Percentiles rank a stretch among this genome's conserved stretches.
phyloP scores from a whole-genome alignment of 2,888 invertebrate genomes.

The Drosophila demipolita region DNA sequence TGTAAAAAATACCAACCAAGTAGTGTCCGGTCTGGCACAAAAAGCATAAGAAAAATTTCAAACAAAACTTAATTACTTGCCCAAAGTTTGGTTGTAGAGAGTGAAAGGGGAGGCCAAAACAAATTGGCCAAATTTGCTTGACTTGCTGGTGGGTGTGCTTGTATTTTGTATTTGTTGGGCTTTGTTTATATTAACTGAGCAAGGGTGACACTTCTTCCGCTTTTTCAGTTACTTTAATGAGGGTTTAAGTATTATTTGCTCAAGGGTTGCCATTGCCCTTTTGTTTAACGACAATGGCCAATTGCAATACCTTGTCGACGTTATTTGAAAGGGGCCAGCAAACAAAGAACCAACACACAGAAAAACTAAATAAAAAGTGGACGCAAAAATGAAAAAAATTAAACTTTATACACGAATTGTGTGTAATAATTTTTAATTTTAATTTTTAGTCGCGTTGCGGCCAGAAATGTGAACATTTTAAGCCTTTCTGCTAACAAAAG shows the following conservation, averaged over 20 bases:
- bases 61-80: slow-evolving; percentile 77
- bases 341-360: slow-evolving; percentile 24
- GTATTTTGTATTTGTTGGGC: slow-evolving; percentile 64
- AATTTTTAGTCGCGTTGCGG: slow-evolving; percentile 70
- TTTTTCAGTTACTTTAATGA: slow-evolving; percentile 72
- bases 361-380: slow-evolving; percentile 19
- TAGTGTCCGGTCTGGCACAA: slow-evolving; percentile 68
- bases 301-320: slow-evolving; percentile 59
- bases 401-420: slow-evolving; percentile 55
- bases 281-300: slow-evolving; percentile 62
- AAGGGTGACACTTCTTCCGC: slow-evolving; percentile 69
- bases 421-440: slow-evolving; percentile 78
- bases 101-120: slow-evolving; percentile 33
- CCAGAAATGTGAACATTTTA: slow-evolving; percentile 44
- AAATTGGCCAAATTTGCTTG: slow-evolving; percentile 80
- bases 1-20: slow-evolving; percentile 54
- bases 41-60: slow-evolving; percentile 75
- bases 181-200: slow-evolving; percentile 79
- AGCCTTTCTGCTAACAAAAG: slow-evolving; percentile 34
- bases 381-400: slow-evolving; percentile 10
- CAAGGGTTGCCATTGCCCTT: slow-evolving; percentile 74
- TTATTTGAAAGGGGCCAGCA: slow-evolving; percentile 46
- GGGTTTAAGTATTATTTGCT: slow-evolving; percentile 80
- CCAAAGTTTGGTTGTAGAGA: slow-evolving; percentile 18
- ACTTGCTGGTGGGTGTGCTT: slow-evolving; percentile 68